Evolutionary conservation across 2,888 invertebrate genomes (phyloP), one percentile per base, ranked within the genome.

Genomic region (Leptarthrus brevirostris): DNA sequence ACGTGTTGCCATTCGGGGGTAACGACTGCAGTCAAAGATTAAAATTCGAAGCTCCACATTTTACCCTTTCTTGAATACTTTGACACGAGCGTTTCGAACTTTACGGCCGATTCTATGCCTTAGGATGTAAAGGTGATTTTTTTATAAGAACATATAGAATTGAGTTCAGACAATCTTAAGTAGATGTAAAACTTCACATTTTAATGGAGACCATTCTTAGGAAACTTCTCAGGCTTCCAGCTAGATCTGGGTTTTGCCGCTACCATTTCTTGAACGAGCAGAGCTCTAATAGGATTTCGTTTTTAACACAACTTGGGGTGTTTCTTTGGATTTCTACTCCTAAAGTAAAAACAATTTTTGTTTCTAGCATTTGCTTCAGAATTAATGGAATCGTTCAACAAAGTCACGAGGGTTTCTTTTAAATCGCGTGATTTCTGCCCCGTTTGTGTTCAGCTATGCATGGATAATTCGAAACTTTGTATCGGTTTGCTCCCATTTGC

Each of bases 371-470:
- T 30, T 30, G 4, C 8, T 30, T 30, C 3, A 30, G 8, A 30
- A 5, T 5, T n/a, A 12, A 8, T 12, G n/a, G 40, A 40, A 40
- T n/a, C 40, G 40, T 40, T 40, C 40, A 40, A 40, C 10, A 40
- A 40, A 40, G 2, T 12, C 40, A 40, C 3, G 40, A 3, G 40
- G 40, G 12, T 40, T 40, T 40, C 40, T 40, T 40, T 40, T 6
- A 47, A 66, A 66, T 66, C 64, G 22, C 47, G 47, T 66, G 22
- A 44, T 22, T 47, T 66, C 47, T 66, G 47, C 64, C 47, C 64
- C 47, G 64, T 47, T 66, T 20, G 10, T 16, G 34, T n/a, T 47
- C 2, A 47, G 44, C 47, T 66, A 66, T 66, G 64, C 64, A 44
- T 24, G 16, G 47, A 14, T 44, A 26, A 47, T 47, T 34, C 22